Percentiles rank a stretch among this genome's conserved stretches.
Conservation (phyloP, 2,888 invertebrate species). For the Dasypolia templi region DNA sequence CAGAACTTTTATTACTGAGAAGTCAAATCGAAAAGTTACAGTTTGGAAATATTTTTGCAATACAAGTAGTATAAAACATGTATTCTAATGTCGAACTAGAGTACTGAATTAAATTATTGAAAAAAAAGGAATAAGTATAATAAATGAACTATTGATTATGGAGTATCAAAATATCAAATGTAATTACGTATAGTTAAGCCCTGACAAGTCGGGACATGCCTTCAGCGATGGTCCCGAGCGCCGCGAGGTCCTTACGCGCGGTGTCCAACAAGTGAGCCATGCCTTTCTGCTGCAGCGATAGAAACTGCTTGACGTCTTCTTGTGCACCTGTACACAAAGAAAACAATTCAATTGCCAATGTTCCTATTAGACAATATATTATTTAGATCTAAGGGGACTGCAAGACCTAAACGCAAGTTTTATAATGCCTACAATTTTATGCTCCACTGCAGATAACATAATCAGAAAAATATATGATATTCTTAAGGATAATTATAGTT, state of each 20-base stretch:
- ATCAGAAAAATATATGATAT: no score
- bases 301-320: conserved; percentile 94
- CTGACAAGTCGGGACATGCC: conserved; percentile 92
- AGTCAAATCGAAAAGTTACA: conserved; percentile 17
- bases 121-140: conserved; percentile 3
- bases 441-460: no score
- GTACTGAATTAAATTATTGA: background rate
- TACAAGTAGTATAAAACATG: background rate
- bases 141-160: background rate
- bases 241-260: conserved; percentile 94
- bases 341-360: background rate
- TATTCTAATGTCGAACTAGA: conserved; percentile 8
- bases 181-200: conserved; percentile 63
- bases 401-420: no score
- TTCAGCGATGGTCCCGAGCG: conserved; percentile 94
- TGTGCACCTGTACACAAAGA: conserved; percentile 87
- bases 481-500: no score
- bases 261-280: conserved; percentile 96
- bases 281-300: conserved; percentile 96
- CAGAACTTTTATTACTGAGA: conserved; percentile 4
- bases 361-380: background rate
- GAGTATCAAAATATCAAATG: background rate
- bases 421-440: no score
- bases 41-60: conserved; percentile 7
- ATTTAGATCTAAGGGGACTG: no score